Percentiles rank a stretch among this genome's conserved stretches.
Conservation (phyloP, 2,888 invertebrate species). For the Linyphia triangularis region DNA sequence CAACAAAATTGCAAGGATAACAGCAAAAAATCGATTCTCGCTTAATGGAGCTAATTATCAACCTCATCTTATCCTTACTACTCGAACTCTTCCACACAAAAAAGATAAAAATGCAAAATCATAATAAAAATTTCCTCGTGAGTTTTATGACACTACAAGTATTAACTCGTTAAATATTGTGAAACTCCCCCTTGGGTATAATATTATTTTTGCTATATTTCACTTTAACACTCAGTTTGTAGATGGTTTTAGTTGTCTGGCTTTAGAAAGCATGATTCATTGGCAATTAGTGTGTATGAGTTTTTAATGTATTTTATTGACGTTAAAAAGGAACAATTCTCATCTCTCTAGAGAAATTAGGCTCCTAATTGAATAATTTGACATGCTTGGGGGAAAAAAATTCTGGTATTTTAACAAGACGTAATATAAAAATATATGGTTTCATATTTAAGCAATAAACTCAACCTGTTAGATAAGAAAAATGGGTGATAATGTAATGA, state of each 20-base stretch:
- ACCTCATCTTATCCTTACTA: background rate
- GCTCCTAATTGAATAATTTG: too few relatives aligned
- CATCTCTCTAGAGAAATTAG: background rate
- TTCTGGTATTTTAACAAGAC: too few relatives aligned
- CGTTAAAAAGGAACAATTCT: background rate
- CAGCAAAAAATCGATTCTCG: constrained; percentile 3
- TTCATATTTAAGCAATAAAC: too few relatives aligned
- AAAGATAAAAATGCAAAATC: background rate
- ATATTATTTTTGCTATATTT: background rate
- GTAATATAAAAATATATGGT: too few relatives aligned
- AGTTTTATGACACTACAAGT: background rate
- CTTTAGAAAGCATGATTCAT: background rate
- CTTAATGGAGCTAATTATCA: background rate
- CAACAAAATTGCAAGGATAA: background rate
- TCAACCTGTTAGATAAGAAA: too few relatives aligned
- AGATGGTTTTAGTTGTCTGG: background rate
- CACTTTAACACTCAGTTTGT: background rate
- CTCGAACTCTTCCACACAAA: background rate
- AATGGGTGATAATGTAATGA: too few relatives aligned
- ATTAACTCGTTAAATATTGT: constrained; percentile 4
- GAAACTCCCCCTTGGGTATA: background rate
- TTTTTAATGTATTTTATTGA: background rate
- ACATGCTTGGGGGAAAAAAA: too few relatives aligned
- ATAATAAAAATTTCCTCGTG: background rate
- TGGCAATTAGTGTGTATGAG: background rate